Evolutionary conservation across 2,888 invertebrate genomes (phyloP).

Genomic region (Troides oblongomaculatus): DNA sequence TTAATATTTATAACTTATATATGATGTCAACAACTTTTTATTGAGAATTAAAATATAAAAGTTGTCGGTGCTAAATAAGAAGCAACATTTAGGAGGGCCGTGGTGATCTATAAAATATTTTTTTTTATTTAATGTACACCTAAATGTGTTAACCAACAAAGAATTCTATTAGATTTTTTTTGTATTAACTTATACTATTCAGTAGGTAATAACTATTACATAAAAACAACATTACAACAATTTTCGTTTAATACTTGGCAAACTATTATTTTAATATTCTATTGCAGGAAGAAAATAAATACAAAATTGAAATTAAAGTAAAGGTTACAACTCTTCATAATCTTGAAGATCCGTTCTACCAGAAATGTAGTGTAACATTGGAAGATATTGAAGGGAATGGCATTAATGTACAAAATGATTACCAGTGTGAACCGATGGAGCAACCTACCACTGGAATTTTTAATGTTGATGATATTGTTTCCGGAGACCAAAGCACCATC

Average conservation of each 20-base stretch:
- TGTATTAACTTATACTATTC: too few species aligned
- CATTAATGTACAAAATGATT: conserved; percentile 44
- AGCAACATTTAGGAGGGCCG: too few species aligned
- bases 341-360: conserved; percentile 42
- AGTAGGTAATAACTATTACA: too few species aligned
- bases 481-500: conserved; percentile 33
- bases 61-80: too few species aligned
- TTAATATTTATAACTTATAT: too few species aligned
- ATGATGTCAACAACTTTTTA: too few species aligned
- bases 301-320: conserved; percentile 53
- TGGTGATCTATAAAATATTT: too few species aligned
- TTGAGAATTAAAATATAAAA: too few species aligned
- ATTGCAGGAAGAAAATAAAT: conserved; percentile 50
- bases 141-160: too few species aligned
- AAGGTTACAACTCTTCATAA: conserved; percentile 49
- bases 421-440: conserved; percentile 43
- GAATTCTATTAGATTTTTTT: too few species aligned
- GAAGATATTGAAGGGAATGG: conserved; percentile 43
- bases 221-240: not conserved
- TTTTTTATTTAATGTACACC: too few species aligned
- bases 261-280: not conserved
- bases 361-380: conserved; percentile 58
- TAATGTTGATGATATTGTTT: conserved; percentile 33
- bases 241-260: not conserved
- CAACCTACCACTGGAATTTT: conserved; percentile 15